Percentiles rank a stretch among this genome's conserved stretches.
Conservation (phyloP, 2,797 vertebrate genomes). For the Melopsittacus undulatus region DNA sequence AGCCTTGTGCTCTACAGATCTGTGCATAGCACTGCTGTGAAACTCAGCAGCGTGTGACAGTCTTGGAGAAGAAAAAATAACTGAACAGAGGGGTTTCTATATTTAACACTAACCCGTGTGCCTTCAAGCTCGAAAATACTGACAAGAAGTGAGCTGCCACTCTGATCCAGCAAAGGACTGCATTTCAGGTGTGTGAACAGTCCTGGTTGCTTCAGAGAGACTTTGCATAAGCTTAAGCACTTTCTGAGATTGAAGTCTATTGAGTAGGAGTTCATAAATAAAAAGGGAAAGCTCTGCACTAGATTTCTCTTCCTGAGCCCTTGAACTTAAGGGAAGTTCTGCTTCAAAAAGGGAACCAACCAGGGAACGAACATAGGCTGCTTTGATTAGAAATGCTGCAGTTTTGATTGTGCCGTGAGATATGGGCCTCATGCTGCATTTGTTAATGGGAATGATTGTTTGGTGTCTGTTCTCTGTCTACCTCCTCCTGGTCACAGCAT, state of each 20-base stretch:
- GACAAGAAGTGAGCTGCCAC: constrained; percentile 19
- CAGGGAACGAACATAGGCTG: not conserved
- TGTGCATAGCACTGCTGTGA: not conserved
- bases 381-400: constrained; percentile 44
- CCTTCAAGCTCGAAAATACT: not conserved
- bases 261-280: constrained; percentile 37
- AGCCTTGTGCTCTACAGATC: not conserved
- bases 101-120: not conserved
- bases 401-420: not conserved
- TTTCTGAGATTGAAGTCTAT: constrained; percentile 25
- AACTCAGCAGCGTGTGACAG: not conserved
- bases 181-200: not conserved
- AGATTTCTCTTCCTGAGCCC: not conserved
- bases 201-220: constrained; percentile 13
- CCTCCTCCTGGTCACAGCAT: not conserved
- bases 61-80: not conserved
- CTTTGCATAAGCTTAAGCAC: constrained; percentile 37
- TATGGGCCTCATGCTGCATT: not conserved
- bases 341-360: constrained; percentile 23
- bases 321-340: constrained; percentile 29
- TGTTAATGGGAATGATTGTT: not conserved
- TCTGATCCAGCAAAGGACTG: constrained; percentile 20
- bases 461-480: not conserved
- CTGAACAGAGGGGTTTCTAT: constrained; percentile 8
- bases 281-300: constrained; percentile 26